These are phyloP conservation scores for Chondrilla cf. caribensis DNA, from an alignment of 37 sponge, comb jelly and placozoan genomes.

Conservation along the genomic window DNA sequence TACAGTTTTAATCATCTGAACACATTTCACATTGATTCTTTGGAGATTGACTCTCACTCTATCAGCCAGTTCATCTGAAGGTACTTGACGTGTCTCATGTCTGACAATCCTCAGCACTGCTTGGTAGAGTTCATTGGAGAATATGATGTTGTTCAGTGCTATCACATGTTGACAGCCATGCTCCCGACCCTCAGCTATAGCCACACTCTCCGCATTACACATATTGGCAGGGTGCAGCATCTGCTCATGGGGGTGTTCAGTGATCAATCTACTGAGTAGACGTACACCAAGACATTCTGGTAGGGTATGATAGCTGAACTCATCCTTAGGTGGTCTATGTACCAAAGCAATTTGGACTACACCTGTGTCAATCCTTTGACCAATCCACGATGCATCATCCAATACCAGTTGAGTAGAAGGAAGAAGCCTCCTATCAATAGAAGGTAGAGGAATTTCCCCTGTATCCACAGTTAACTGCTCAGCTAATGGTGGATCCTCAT, in stretches of 20 bases:
- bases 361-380: not conserved
- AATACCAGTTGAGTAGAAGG: not conserved
- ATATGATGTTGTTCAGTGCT: not conserved
- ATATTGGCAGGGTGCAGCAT: not conserved
- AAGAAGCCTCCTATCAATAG: not conserved
- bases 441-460: not conserved
- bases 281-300: constrained; percentile 43
- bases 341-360: not conserved
- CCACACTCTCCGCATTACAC: constrained; percentile 40
- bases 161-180: not conserved
- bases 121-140: not conserved
- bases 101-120: not conserved
- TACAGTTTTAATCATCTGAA: constrained; percentile 16
- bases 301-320: constrained; percentile 2
- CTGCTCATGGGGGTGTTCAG: constrained; percentile 34
- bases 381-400: constrained; percentile 18
- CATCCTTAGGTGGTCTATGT: constrained; percentile 18
- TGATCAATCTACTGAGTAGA: constrained; percentile 16
- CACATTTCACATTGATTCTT: not conserved
- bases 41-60: not conserved
- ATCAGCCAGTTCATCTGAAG: constrained; percentile 12
- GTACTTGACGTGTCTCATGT: not conserved
- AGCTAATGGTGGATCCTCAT: not conserved
- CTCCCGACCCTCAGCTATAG: not conserved
- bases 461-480: not conserved